Evolutionary conservation across 2,797 vertebrate genomes (phyloP).

Genomic region (Capromys pilorides): DNA sequence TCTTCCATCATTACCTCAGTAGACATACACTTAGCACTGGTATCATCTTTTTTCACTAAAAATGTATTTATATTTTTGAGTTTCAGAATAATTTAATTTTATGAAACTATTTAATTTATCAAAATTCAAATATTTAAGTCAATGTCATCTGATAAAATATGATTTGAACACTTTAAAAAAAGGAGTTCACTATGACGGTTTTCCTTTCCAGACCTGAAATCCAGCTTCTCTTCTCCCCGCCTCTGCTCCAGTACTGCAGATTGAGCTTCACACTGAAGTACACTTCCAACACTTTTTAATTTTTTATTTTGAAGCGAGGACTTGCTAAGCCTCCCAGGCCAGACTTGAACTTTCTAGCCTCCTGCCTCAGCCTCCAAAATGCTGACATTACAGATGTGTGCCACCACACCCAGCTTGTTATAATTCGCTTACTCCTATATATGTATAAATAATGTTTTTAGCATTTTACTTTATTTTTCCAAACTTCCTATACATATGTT

Average conservation of each 20-base stretch:
- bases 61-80: neutral
- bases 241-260: neutral
- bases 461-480: neutral
- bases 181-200: neutral
- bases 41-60: conserved; percentile 15
- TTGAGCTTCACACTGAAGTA: neutral
- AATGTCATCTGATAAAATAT: conserved; percentile 45
- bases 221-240: neutral
- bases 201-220: neutral
- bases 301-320: neutral
- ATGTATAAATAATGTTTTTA: neutral
- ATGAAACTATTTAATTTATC: conserved; percentile 46
- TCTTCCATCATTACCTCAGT: neutral
- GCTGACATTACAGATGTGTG: neutral
- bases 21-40: neutral
- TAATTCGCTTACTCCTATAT: neutral
- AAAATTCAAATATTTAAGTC: conserved; percentile 54
- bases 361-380: neutral
- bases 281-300: neutral
- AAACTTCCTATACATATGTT: neutral
- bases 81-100: conserved; percentile 51
- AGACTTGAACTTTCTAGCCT: neutral
- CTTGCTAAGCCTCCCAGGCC: neutral
- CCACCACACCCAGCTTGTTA: neutral
- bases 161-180: conserved; percentile 18